These are phyloP conservation scores for Oxystoma pomonae DNA, from an alignment of 2,888 invertebrate species.

Conservation along the genomic window DNA sequence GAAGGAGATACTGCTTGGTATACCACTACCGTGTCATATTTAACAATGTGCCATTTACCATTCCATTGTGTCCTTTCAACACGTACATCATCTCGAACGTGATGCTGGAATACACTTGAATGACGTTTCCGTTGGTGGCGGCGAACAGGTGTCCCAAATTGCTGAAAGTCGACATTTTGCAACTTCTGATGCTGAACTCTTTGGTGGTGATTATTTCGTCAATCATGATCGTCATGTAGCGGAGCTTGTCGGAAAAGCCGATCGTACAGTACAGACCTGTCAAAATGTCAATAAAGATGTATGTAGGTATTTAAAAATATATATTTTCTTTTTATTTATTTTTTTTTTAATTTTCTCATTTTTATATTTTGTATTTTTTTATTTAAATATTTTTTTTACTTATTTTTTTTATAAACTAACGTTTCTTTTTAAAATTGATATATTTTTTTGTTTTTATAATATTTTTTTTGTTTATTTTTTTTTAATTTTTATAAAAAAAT, in stretches of 20 bases:
- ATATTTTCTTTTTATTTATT: too few species aligned
- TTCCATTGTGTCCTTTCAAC: constrained; percentile 78
- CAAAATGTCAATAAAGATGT: too few species aligned
- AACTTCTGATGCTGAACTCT: constrained; percentile 62
- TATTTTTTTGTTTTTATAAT: too few species aligned
- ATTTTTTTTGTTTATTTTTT: background rate
- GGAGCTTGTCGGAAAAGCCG: constrained; percentile 87
- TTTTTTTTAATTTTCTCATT: too few species aligned
- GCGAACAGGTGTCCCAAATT: constrained; percentile 87
- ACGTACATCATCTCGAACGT: constrained; percentile 71
- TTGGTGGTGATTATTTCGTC: constrained; percentile 71
- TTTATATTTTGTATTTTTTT: too few species aligned
- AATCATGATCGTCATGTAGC: constrained; percentile 82
- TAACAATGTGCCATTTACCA: constrained; percentile 48
- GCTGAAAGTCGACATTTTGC: constrained; percentile 72
- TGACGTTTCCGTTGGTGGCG: constrained; percentile 81
- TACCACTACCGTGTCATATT: too few species aligned
- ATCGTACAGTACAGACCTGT: constrained; percentile 73
- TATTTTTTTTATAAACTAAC: too few species aligned
- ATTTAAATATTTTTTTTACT: too few species aligned
- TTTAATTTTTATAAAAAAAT: background rate
- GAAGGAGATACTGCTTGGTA: too few species aligned
- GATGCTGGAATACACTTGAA: constrained; percentile 77
- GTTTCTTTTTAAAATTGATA: too few species aligned
- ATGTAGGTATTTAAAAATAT: too few species aligned